Percentiles rank a stretch among this genome's conserved stretches.
These are phyloP conservation scores for Epinephelus awoara DNA, from an alignment of 2,797 vertebrate genomes.

Conservation along the genomic window DNA sequence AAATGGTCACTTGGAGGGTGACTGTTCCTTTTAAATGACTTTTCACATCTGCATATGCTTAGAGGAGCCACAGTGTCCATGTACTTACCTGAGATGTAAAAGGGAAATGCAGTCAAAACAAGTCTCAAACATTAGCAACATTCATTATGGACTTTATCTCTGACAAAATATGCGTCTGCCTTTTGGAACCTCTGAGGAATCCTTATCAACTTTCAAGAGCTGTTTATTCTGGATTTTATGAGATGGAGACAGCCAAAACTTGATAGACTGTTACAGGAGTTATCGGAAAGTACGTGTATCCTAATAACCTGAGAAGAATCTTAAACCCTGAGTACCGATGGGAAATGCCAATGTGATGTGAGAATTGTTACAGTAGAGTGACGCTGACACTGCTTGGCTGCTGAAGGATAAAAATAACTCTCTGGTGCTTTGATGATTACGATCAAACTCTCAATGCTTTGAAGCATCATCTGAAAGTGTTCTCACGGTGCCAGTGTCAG, in stretches of 20 bases:
- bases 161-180: background rate
- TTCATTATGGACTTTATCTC: constrained; percentile 17
- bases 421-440: constrained; percentile 59
- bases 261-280: background rate
- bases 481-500: constrained; percentile 36
- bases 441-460: constrained; percentile 55
- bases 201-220: constrained; percentile 9
- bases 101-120: constrained; percentile 8
- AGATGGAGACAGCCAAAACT: background rate
- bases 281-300: background rate
- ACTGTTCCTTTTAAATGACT: background rate
- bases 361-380: constrained; percentile 41
- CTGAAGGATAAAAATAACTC: constrained; percentile 57
- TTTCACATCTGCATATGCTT: background rate
- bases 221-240: constrained; percentile 12
- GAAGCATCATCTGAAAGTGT: constrained; percentile 33
- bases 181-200: background rate
- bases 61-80: background rate
- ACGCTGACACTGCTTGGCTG: constrained; percentile 45
- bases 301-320: constrained; percentile 32
- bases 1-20: no score
- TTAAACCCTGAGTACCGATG: constrained; percentile 25
- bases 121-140: background rate
- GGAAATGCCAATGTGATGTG: constrained; percentile 54
- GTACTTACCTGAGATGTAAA: background rate